Evolutionary conservation across 2,797 vertebrate species (phyloP).

Genomic region (Margarornis squamiger): DNA sequence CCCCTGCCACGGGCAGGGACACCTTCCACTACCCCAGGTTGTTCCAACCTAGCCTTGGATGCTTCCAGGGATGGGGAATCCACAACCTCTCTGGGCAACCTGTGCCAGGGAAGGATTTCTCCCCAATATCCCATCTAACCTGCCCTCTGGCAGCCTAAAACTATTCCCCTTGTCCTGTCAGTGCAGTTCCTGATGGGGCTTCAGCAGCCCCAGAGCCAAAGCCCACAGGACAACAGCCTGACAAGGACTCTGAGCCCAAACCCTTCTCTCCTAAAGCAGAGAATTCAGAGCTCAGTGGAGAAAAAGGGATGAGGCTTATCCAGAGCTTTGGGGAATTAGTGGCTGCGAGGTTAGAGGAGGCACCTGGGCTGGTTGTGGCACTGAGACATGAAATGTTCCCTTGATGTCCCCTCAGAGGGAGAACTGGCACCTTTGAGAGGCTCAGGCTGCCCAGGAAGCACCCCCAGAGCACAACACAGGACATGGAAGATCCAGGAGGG

Average conservation of each 20-base stretch:
- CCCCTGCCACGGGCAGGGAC: neutral
- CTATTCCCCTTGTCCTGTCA: neutral
- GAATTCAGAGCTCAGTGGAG: neutral
- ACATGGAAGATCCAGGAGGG: too few species aligned
- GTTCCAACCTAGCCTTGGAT: neutral
- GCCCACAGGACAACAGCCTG: neutral
- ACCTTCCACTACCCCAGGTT: neutral
- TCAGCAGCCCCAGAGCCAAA: neutral
- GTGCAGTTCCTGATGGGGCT: neutral
- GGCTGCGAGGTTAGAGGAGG: neutral
- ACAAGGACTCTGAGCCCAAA: neutral
- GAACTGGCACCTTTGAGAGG: neutral
- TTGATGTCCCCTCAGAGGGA: neutral
- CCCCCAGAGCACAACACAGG: too few species aligned
- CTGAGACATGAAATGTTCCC: neutral
- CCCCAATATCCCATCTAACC: neutral
- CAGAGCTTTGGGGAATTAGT: neutral
- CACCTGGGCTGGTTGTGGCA: rapidly evolving
- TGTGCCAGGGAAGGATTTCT: neutral
- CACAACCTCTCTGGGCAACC: neutral
- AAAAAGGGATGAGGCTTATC: neutral
- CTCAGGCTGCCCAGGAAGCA: neutral
- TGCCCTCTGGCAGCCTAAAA: neutral
- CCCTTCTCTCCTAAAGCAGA: neutral
- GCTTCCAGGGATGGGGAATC: neutral